Conservation (phyloP, 2,888 invertebrate species). For the Prostheceraeus crozeri region DNA sequence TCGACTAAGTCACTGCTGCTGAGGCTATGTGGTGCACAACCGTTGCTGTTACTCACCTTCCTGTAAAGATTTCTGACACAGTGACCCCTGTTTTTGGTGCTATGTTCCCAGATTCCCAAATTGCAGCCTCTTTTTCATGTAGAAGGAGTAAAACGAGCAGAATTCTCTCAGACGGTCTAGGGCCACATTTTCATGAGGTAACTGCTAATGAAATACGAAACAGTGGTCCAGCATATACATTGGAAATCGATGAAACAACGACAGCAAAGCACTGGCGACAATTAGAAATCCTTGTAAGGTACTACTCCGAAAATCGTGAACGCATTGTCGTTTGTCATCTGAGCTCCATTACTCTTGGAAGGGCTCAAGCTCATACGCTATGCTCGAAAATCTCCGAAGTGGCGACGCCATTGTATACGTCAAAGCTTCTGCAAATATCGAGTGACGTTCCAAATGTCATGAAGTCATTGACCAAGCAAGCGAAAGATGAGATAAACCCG, state of each 20-base stretch:
- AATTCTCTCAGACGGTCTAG: conserved; percentile 17
- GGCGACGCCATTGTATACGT: background rate
- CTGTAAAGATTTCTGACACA: conserved; percentile 10
- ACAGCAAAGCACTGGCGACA: conserved; percentile 23
- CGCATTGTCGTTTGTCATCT: background rate
- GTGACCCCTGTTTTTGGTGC: background rate
- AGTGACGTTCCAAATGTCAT: conserved; percentile 13
- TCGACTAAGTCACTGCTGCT: conserved; percentile 3
- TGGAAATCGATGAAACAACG: conserved; percentile 21
- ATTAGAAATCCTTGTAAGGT: conserved; percentile 8
- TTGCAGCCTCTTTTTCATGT: conserved; percentile 6
- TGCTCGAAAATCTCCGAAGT: background rate
- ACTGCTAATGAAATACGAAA: conserved; percentile 13
- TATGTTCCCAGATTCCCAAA: conserved; percentile 17
- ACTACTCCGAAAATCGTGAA: conserved; percentile 4
- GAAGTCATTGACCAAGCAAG: conserved; percentile 6
- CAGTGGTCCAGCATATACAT: background rate
- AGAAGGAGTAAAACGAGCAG: conserved; percentile 1
- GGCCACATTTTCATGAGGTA: background rate
- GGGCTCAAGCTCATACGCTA: conserved; percentile 10
- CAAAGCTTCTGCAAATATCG: conserved; percentile 14
- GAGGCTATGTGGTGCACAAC: conserved; percentile 16
- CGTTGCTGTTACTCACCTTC: conserved; percentile 1
- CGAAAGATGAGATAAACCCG: background rate
- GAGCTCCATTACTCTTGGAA: conserved; percentile 13